Base-by-base conservation (phyloP, 2,797 vertebrate genomes). In the Synanceia verrucosa region DNA sequence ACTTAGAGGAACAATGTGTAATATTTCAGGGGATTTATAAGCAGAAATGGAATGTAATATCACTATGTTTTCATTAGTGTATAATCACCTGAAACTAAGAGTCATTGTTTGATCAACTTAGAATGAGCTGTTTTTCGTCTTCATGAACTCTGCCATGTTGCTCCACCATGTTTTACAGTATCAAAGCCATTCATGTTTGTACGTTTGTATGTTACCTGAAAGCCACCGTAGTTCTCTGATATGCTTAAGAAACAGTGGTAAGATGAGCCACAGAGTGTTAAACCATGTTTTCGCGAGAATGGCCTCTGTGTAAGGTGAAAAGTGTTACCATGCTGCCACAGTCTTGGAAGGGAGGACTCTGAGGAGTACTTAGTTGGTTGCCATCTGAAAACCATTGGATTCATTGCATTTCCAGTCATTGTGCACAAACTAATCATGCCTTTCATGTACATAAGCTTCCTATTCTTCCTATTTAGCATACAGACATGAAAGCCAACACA, bases 271-370 rank as follows among this genome's bases (percentile, higher is more conserved):
- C 39, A 1, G 9, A 19, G n/a, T 43, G 2, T 43, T 19, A 19
- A n/a, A n/a, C n/a, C n/a, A n/a, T n/a, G n/a, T 19, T 0, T 9
- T 19, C 4, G n/a, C 19, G 9, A 19, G 41, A 14, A 43, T 1
- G 41, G 18, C 39, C 39, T 41, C 18, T 19, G 39, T n/a, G 39
- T 4, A 2, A 43, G 39, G 39, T 3, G 18, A 43, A 43, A 0
- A 6, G 18, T 0, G 4, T 19, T 43, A 43, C 41, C 0, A 43
- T 0, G n/a, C 19, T 43, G 19, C n/a, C 0, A 1, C 9, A 0
- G n/a, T 11, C 41, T 19, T 43, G n/a, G 41, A 19, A 2, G n/a
- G n/a, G 41, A 43, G 41, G 41, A 43, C 18, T 10, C n/a, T 1
- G n/a, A 43, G n/a, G 41, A 1, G 41, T 43, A 43, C 41, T 43